Percentiles rank a stretch among this genome's conserved stretches.
These are phyloP conservation scores for Mythimna lalbum DNA, from an alignment of 2,888 invertebrate species.

Conservation along the genomic window DNA sequence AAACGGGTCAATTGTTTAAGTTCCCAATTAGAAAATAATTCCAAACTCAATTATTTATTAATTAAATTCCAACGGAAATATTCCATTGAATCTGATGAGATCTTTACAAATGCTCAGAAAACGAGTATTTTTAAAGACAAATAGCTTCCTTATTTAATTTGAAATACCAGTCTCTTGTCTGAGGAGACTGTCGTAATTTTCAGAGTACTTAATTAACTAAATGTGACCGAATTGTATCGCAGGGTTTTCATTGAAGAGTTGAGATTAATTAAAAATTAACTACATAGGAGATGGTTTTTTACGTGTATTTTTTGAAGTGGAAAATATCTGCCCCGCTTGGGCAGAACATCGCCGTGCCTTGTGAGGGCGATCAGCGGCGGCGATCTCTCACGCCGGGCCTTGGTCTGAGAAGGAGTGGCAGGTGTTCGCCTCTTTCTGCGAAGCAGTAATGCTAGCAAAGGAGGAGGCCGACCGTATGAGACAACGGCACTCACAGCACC, in stretches of 20 bases:
- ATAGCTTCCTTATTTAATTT: conserved; percentile 1
- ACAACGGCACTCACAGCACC: too few relatives aligned
- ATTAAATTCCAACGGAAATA: neutral
- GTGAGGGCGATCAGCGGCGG: too few relatives aligned
- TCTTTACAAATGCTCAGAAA: conserved; percentile 5
- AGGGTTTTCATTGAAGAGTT: neutral
- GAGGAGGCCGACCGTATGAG: too few relatives aligned
- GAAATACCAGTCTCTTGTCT: neutral
- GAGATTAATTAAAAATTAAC: too few relatives aligned
- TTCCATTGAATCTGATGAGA: neutral
- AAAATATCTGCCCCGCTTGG: too few relatives aligned
- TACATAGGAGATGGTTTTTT: too few relatives aligned
- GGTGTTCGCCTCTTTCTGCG: too few relatives aligned
- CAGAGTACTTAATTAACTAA: conserved; percentile 29
- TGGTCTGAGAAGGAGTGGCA: too few relatives aligned
- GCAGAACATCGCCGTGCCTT: too few relatives aligned
- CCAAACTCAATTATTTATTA: neutral
- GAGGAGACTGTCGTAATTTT: neutral
- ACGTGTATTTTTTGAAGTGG: too few relatives aligned
- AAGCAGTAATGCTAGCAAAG: too few relatives aligned
- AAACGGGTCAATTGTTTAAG: neutral
- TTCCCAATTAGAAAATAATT: neutral
- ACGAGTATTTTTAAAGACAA: neutral
- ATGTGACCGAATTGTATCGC: neutral
- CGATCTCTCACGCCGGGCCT: too few relatives aligned